Percentiles rank a stretch among this genome's conserved stretches.
Conservation (phyloP, 2,888 invertebrate genomes). For the Hypomecis punctinalis region DNA sequence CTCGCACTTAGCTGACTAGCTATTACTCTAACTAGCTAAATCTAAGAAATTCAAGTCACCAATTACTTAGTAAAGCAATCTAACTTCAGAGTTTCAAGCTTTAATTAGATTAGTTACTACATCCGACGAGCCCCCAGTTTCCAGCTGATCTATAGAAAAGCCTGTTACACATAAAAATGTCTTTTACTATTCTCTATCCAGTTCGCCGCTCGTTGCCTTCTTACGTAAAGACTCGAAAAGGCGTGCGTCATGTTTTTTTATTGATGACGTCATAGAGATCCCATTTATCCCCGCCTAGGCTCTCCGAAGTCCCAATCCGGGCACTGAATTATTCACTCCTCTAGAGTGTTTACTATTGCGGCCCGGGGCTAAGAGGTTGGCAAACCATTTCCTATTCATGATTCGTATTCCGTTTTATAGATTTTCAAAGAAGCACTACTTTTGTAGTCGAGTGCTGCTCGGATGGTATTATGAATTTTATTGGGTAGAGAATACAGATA, state of each 20-base stretch:
- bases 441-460: not conserved
- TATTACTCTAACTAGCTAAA: no score
- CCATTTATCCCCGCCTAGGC: conserved; percentile 20
- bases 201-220: not conserved
- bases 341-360: conserved; percentile 31
- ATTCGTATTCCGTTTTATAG: conserved; percentile 28
- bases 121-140: no score
- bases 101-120: no score
- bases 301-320: conserved; percentile 20
- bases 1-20: no score
- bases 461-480: not conserved
- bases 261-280: conserved; percentile 23
- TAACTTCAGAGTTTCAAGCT: no score
- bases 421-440: conserved; percentile 24
- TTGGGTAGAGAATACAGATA: not conserved
- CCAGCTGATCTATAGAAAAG: no score
- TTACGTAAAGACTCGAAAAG: not conserved
- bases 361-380: conserved; percentile 31
- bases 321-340: conserved; percentile 42
- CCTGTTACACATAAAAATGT: no score
- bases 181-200: not conserved
- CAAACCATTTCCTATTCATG: conserved; percentile 43
- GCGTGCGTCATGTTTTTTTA: conserved; percentile 9
- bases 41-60: no score
- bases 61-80: no score